These are phyloP conservation scores for Apostichopus japonicus DNA, from an alignment of 35 echinoderm and acorn worm species.

Conservation along the genomic window DNA sequence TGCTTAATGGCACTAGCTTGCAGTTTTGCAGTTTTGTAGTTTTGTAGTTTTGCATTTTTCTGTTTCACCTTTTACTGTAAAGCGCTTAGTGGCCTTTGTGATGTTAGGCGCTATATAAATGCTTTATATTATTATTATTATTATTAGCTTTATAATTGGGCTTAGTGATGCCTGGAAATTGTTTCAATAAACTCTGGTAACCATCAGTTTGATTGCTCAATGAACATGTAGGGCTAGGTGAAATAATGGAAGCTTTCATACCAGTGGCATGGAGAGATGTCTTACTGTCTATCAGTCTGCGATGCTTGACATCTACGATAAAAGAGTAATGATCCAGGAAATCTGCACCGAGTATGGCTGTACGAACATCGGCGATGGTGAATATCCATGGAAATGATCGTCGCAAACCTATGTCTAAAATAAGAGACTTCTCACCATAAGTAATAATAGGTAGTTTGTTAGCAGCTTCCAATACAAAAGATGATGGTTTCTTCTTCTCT, in stretches of 20 bases:
- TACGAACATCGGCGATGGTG: not conserved
- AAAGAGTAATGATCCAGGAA: not conserved
- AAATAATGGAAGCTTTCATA: too few relatives aligned
- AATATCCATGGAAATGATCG: constrained; percentile 26
- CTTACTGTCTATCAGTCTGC: not conserved
- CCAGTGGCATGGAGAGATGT: too few relatives aligned
- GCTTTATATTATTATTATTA: not conserved
- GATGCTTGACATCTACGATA: not conserved
- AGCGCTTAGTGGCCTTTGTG: too few relatives aligned
- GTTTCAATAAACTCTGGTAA: not conserved
- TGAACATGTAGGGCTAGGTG: too few relatives aligned
- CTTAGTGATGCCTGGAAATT: not conserved
- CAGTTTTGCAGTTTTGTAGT: too few relatives aligned
- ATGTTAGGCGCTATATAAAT: too few relatives aligned
- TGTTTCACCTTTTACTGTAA: too few relatives aligned
- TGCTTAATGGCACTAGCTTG: not conserved
- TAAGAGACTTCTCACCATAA: not conserved
- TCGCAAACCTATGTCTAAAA: not conserved
- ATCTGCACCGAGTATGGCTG: not conserved
- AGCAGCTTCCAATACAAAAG: too few relatives aligned
- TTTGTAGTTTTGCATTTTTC: too few relatives aligned
- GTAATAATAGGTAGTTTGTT: too few relatives aligned
- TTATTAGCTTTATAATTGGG: not conserved
- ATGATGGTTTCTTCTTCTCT: too few relatives aligned
- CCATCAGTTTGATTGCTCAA: not conserved